phyloP scores from a whole-genome alignment of 2,888 invertebrate species.

The Ganaspis brasiliensis region DNA sequence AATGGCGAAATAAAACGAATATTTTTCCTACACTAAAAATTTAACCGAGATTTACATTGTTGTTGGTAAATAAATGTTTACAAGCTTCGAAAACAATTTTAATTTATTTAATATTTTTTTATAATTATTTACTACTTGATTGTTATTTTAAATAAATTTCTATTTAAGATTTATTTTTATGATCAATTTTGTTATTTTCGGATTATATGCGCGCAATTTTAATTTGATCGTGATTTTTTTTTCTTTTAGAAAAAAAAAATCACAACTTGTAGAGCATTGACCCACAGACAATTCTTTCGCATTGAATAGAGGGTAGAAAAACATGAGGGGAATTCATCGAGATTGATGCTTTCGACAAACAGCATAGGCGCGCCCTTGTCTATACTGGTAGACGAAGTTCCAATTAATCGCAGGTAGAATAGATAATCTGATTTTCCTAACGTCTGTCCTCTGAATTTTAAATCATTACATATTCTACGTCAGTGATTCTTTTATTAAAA shows the following conservation, averaged over 20 bases:
- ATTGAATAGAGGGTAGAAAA: constrained; percentile 22
- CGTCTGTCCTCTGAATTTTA: constrained; percentile 17
- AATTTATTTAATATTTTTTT: too few relatives aligned
- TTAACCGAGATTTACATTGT: too few relatives aligned
- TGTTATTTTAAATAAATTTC: too few relatives aligned
- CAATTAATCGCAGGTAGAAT: constrained; percentile 70
- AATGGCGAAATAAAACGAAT: too few relatives aligned
- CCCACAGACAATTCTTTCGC: constrained; percentile 6
- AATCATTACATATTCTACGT: constrained; percentile 13
- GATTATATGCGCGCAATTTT: too few relatives aligned
- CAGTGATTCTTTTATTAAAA: constrained; percentile 7
- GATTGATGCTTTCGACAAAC: constrained; percentile 69
- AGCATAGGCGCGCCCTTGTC: constrained; percentile 70
- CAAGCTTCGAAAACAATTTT: too few relatives aligned
- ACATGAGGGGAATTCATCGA: constrained; percentile 11
- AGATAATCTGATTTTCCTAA: constrained; percentile 71
- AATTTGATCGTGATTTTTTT: constrained; percentile 39
- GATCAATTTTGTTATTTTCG: too few relatives aligned
- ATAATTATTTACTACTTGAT: too few relatives aligned
- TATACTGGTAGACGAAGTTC: constrained; percentile 67
- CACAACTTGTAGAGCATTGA: constrained; percentile 9
- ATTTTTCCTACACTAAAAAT: too few relatives aligned
- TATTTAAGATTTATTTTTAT: neutral
- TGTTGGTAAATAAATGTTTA: too few relatives aligned
- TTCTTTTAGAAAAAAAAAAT: neutral